phyloP scores from a whole-genome alignment of 2,797 vertebrate species.

The Premnoplex brunnescens region DNA sequence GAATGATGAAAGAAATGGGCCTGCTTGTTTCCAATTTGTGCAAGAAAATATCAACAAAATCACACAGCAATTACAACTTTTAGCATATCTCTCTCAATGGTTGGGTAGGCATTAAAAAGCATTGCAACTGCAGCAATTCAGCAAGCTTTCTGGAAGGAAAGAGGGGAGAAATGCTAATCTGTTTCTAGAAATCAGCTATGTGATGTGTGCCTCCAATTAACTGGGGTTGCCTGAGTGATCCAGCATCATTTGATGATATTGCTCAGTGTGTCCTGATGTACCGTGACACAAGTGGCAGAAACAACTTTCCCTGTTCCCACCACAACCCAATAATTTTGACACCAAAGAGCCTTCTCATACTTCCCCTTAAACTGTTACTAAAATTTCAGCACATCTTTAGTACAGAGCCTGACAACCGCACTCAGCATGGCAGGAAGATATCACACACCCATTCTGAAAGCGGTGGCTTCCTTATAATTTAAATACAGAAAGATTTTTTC shows the following conservation, averaged over 20 bases:
- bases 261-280: neutral
- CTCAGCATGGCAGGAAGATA: neutral
- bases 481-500: neutral
- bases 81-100: neutral
- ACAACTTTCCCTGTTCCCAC: neutral
- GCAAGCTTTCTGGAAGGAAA: neutral
- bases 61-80: conserved; percentile 26
- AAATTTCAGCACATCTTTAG: neutral
- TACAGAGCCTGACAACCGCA: neutral
- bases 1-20: neutral
- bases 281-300: neutral
- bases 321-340: neutral
- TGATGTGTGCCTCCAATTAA: neutral
- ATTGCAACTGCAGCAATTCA: neutral
- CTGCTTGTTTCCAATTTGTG: conserved; percentile 9
- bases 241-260: neutral
- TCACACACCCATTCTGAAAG: neutral
- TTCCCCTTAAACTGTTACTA: neutral
- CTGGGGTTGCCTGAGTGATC: neutral
- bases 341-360: neutral
- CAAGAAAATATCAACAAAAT: conserved; percentile 19
- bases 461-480: neutral
- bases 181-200: neutral
- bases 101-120: neutral
- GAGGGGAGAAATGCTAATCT: neutral